Conservation (phyloP, 2,797 vertebrate genomes). For the Galago senegalensis region DNA sequence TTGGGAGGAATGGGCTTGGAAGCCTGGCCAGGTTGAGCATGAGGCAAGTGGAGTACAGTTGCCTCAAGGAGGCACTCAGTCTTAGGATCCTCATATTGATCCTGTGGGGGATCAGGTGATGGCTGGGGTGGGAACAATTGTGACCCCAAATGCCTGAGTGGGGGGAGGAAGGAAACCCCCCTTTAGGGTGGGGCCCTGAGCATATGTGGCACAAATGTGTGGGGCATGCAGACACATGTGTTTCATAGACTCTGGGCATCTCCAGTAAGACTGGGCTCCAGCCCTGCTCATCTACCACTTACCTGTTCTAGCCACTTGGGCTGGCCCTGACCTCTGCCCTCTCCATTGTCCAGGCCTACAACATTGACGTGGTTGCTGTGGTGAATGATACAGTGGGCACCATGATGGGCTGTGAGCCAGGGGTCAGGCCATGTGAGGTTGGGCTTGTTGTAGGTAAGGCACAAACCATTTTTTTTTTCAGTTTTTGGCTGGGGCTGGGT, state of each 20-base stretch:
- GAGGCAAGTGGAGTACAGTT: not conserved
- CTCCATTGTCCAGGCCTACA: constrained; percentile 84
- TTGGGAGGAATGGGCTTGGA: not conserved
- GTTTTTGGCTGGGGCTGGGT: too few species aligned
- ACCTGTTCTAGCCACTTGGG: not conserved
- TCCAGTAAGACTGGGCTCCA: not conserved
- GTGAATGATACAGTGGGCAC: constrained; percentile 94
- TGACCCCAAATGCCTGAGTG: not conserved
- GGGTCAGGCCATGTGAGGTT: constrained; percentile 90
- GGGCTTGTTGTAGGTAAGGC: constrained; percentile 92
- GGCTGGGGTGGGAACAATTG: not conserved
- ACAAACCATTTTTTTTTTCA: not conserved
- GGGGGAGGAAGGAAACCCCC: not conserved
- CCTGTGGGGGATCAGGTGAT: not conserved
- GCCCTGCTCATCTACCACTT: not conserved
- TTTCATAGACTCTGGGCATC: not conserved
- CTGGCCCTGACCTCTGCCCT: not conserved
- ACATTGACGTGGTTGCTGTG: constrained; percentile 91
- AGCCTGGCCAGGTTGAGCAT: not conserved
- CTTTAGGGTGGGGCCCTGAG: not conserved
- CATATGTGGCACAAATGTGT: not conserved
- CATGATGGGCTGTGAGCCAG: constrained; percentile 93
- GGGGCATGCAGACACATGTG: not conserved
- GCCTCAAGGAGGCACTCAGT: not conserved
- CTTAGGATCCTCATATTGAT: not conserved